Percentiles rank a stretch among this genome's conserved stretches.
These are phyloP conservation scores for Xylota sylvarum DNA, from an alignment of 2,888 invertebrate genomes.

Conservation along the genomic window DNA sequence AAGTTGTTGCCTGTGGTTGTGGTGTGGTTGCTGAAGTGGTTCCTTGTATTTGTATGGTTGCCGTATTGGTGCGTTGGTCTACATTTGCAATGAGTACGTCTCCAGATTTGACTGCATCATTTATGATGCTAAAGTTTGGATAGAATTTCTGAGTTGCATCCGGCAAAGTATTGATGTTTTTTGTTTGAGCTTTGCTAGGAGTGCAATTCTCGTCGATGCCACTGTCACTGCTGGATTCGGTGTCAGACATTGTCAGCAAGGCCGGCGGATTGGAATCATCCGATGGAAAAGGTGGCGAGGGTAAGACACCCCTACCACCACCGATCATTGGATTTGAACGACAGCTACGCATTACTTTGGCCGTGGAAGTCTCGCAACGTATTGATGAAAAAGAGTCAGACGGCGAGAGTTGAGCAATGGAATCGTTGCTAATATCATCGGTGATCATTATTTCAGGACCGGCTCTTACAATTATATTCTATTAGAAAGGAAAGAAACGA, in stretches of 20 bases:
- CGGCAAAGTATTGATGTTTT: slow-evolving; percentile 70
- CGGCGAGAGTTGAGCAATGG: slow-evolving; percentile 68
- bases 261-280: slow-evolving; percentile 82
- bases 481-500: slow-evolving; percentile 10
- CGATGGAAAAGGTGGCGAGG: slow-evolving; percentile 80
- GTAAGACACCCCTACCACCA: slow-evolving; percentile 81
- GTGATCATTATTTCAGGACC: slow-evolving; percentile 66
- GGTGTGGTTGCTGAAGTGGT: slow-evolving; percentile 10
- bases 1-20: slow-evolving; percentile 4
- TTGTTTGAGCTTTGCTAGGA: slow-evolving; percentile 35
- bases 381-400: slow-evolving; percentile 59
- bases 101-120: slow-evolving; percentile 40
- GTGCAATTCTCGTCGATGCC: slow-evolving; percentile 82
- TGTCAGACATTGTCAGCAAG: slow-evolving; percentile 80
- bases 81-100: slow-evolving; percentile 45
- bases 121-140: slow-evolving; percentile 34
- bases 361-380: slow-evolving; percentile 65
- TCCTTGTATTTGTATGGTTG: slow-evolving; percentile 42
- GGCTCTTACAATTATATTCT: slow-evolving; percentile 41
- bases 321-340: slow-evolving; percentile 84
- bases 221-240: slow-evolving; percentile 82
- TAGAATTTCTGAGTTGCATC: slow-evolving; percentile 56
- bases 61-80: slow-evolving; percentile 21
- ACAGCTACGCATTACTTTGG: slow-evolving; percentile 80
- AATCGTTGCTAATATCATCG: slow-evolving; percentile 60